Percentiles rank a stretch among this genome's conserved stretches.
phyloP scores from a whole-genome alignment of 2,888 invertebrate genomes.

The Calameuta pallipes region DNA sequence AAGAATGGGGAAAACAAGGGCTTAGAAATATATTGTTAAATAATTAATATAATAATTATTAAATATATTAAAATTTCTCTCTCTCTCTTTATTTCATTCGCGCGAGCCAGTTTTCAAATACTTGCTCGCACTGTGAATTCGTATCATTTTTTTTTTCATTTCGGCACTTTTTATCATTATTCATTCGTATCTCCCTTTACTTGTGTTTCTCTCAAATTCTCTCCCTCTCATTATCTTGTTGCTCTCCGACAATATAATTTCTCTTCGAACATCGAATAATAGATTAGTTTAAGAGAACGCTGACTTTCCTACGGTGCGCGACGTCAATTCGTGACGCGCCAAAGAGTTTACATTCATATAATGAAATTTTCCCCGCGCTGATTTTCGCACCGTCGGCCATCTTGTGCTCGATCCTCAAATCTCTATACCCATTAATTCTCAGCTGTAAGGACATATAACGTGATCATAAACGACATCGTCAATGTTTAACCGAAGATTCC shows the following conservation, averaged over 20 bases:
- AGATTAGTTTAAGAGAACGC: background rate
- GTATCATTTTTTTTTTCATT: background rate
- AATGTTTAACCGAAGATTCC: background rate
- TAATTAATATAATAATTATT: slow-evolving; percentile 43
- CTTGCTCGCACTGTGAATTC: background rate
- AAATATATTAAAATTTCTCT: slow-evolving; percentile 57
- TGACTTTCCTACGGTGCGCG: background rate
- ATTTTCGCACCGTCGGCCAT: background rate
- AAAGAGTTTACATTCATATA: background rate
- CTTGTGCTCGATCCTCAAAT: background rate
- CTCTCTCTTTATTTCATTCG: slow-evolving; percentile 26
- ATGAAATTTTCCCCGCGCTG: background rate
- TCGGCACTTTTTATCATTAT: background rate
- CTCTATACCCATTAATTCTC: background rate
- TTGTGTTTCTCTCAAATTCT: background rate
- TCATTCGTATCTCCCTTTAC: background rate
- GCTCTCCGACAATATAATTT: background rate
- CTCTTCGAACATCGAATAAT: background rate
- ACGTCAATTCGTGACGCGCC: background rate
- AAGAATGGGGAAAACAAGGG: slow-evolving; percentile 22
- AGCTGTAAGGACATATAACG: background rate
- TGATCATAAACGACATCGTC: background rate
- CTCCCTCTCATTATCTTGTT: background rate
- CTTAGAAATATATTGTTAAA: slow-evolving; percentile 22
- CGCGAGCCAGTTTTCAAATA: background rate